These are phyloP conservation scores for Ecdyonurus torrentis DNA, from an alignment of 2,888 invertebrate species.

Conservation along the genomic window DNA sequence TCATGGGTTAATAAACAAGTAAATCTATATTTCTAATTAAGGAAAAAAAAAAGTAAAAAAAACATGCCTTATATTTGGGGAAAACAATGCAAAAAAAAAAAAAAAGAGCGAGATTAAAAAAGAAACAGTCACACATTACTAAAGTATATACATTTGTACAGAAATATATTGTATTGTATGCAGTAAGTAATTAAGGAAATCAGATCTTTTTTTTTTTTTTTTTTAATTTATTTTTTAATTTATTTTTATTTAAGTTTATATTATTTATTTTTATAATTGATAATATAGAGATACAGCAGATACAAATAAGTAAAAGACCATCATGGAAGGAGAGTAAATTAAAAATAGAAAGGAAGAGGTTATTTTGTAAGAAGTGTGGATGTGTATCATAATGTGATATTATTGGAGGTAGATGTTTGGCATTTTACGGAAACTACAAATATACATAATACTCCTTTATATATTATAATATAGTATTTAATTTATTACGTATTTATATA, in stretches of 20 bases:
- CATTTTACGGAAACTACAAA: neutral
- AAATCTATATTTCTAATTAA: neutral
- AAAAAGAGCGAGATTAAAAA: neutral
- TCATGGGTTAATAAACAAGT: neutral
- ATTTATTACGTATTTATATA: too few species aligned
- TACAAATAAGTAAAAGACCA: too few species aligned
- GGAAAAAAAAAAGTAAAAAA: neutral
- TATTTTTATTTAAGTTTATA: too few species aligned
- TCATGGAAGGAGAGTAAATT: too few species aligned
- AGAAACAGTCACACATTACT: neutral
- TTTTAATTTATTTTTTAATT: too few species aligned
- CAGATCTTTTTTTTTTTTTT: neutral
- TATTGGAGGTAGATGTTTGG: neutral
- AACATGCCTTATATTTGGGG: too few species aligned
- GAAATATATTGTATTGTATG: neutral
- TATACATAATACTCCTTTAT: too few species aligned
- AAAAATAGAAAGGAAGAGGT: neutral
- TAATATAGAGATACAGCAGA: neutral
- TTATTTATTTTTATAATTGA: neutral
- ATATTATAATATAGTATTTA: too few species aligned
- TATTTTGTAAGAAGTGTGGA: too few species aligned
- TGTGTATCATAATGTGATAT: neutral
- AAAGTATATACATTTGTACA: neutral
- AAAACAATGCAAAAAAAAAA: too few species aligned
- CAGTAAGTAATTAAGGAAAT: neutral